phyloP scores from a whole-genome alignment of 2,113 vertebrate species.

The Ciconia stormi region DNA sequence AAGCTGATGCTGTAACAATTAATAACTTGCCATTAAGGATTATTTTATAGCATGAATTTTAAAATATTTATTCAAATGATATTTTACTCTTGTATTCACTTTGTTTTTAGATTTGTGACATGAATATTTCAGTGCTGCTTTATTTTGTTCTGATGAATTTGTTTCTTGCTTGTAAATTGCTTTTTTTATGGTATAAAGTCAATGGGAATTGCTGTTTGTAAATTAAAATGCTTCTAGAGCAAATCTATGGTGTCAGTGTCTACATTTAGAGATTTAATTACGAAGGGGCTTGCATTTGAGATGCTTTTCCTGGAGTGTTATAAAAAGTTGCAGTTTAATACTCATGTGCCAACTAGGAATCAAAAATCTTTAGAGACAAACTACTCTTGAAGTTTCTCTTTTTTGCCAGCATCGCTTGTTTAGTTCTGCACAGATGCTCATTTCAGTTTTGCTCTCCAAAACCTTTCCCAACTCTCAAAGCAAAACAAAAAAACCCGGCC shows the following conservation, averaged over 20 bases:
- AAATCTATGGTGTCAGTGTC: slow-evolving; percentile 55
- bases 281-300: neutral
- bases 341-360: neutral
- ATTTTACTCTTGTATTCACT: slow-evolving; percentile 99
- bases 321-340: neutral
- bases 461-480: neutral
- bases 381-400: neutral
- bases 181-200: slow-evolving; percentile 98
- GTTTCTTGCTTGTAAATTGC: slow-evolving; percentile 98
- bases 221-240: slow-evolving; percentile 99
- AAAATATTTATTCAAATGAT: slow-evolving; percentile 99
- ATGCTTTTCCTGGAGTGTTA: neutral
- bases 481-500: neutral
- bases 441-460: neutral
- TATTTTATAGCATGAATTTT: slow-evolving; percentile 99
- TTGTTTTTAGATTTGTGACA: slow-evolving; percentile 86
- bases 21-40: slow-evolving; percentile 97
- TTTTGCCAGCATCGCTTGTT: neutral
- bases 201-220: slow-evolving; percentile 96
- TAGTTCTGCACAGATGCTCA: neutral
- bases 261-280: neutral
- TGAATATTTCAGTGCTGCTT: slow-evolving; percentile 87
- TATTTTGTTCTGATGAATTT: slow-evolving; percentile 81
- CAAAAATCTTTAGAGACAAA: neutral
- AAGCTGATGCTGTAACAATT: slow-evolving; percentile 93